A percentile compares a stretch with the other conserved stretches of the same genome.
These are phyloP conservation scores for Aporrectodea caliginosa DNA, from an alignment of 1,140 invertebrate species.

Conservation along the genomic window DNA sequence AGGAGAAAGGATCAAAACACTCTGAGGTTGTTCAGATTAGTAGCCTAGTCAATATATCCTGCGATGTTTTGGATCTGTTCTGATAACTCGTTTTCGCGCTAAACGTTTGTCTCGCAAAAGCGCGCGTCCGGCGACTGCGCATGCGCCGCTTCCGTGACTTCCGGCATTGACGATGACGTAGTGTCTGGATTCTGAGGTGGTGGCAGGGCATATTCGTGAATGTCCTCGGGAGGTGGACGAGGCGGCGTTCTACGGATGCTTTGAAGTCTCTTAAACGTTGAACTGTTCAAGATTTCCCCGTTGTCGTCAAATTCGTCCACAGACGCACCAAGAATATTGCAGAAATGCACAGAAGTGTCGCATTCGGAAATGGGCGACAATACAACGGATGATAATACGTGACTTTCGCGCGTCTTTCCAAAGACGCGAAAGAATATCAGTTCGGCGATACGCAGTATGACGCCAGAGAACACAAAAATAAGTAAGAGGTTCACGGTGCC, in stretches of 20 bases:
- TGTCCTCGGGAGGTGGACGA: neutral
- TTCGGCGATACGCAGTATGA: neutral
- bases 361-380: neutral
- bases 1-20: too few species aligned
- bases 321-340: neutral
- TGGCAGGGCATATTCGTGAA: neutral
- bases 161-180: neutral
- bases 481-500: neutral
- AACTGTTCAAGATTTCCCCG: too few species aligned
- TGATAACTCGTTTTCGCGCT: too few species aligned
- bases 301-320: neutral
- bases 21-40: too few species aligned
- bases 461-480: neutral
- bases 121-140: neutral
- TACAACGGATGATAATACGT: neutral
- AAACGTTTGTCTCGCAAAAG: neutral
- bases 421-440: neutral
- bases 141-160: neutral
- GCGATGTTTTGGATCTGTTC: too few species aligned
- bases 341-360: neutral
- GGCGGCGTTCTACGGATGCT: neutral
- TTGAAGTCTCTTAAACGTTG: neutral
- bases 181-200: neutral
- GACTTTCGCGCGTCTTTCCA: neutral
- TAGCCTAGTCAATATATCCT: too few species aligned